Base-by-base conservation (phyloP, 2,113 vertebrate genomes). In the Benitochromis conjunctus region DNA sequence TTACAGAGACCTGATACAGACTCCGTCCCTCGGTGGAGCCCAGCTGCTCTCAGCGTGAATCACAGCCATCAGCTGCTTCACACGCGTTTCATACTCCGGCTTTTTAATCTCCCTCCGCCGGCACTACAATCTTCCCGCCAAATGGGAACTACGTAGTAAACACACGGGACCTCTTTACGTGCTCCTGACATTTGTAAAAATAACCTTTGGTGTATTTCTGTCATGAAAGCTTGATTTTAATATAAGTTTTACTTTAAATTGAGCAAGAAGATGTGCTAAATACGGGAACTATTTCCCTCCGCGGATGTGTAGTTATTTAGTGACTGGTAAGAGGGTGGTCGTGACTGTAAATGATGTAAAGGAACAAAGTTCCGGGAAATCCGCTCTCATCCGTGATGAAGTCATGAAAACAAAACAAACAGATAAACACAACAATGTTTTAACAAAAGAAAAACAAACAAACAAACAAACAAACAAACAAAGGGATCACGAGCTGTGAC, bases 311-410 rank as follows among this genome's bases (percentile, higher is more conserved):
- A 9, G 1, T 0, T 18, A 14, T 9, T 58, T 41, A 2, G n/a
- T 7, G 66, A 16, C 12, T 3, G 24, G 3, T 46, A 4, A n/a
- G 10, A 9, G 24, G 84, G 69, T 77, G 85, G 56, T 86, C 58
- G 7, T 90, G 21, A 66, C 91, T 36, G 91, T 80, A 92, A 92
- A 83, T 92, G 91, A 92, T 58, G 91, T 74, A 21, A 54, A 14
- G n/a, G 81, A 54, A 79, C 2, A n/a, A 83, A 81, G 89, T 91
- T 91, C 88, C 88, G 57, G 88, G 88, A 91, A 91, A 7, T 24
- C 80, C 13, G 34, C n/a, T 43, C 10, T 48, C 2, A 36, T 26
- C 36, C 4, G 21, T 10, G 76, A 81, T 80, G 13, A 60, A 3
- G 56, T 60, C 81, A 86, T 9, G 7, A 54, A 56, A 83, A 71